phyloP scores from a whole-genome alignment of 2,113 vertebrate genomes.

The Varanus komodoensis region DNA sequence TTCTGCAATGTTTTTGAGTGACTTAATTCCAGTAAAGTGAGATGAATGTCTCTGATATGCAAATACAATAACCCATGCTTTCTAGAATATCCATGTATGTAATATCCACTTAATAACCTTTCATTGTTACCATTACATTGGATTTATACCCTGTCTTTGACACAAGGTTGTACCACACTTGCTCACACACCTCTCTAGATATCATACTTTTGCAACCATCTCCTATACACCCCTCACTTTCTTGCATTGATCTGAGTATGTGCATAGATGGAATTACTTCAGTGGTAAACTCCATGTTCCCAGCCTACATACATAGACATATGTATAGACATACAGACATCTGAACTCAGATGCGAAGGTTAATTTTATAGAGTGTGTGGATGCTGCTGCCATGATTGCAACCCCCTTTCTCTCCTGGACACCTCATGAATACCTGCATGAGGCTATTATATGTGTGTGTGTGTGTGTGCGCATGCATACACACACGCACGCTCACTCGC shows the following conservation, averaged over 20 bases:
- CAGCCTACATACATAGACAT: not conserved
- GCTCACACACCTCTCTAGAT: not conserved
- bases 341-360: not conserved
- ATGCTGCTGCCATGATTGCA: too few relatives aligned
- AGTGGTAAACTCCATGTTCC: not conserved
- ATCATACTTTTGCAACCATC: not conserved
- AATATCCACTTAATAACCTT: not conserved
- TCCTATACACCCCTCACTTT: not conserved
- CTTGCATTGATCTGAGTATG: not conserved
- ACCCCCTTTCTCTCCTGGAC: not conserved
- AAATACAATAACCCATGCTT: not conserved
- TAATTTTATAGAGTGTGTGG: too few relatives aligned
- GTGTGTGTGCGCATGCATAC: too few relatives aligned
- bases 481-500: too few relatives aligned
- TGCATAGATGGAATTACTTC: not conserved
- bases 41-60: not conserved
- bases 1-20: not conserved
- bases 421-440: not conserved
- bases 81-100: not conserved
- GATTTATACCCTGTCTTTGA: not conserved
- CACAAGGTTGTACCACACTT: not conserved
- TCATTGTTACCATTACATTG: too few relatives aligned
- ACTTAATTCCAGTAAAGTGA: not conserved
- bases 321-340: not conserved
- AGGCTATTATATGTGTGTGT: not conserved